These are phyloP conservation scores for Oostethus manadensis DNA, from an alignment of 2,113 vertebrate genomes.

Conservation along the genomic window DNA sequence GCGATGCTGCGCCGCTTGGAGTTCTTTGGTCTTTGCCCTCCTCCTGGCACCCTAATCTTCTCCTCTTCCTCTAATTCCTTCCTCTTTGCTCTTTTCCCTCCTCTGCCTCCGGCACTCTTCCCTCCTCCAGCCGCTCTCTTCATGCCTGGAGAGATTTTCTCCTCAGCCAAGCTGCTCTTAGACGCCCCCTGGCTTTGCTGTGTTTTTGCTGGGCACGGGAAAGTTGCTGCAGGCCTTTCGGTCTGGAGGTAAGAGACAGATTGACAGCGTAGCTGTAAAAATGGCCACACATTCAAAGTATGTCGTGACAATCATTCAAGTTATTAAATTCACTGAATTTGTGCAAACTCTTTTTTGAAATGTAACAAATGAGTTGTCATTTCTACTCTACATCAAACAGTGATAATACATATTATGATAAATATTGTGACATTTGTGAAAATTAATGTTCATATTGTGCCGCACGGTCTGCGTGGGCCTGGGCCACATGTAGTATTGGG, in stretches of 20 bases:
- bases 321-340: no score
- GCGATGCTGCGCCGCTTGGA: constrained; percentile 71
- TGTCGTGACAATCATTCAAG: no score
- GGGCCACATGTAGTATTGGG: no score
- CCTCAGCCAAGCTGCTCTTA: constrained; percentile 26
- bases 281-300: background rate
- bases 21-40: constrained; percentile 64
- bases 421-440: no score
- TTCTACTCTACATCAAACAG: no score
- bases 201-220: constrained; percentile 26
- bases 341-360: no score
- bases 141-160: constrained; percentile 54
- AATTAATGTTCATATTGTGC: no score
- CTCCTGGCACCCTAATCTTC: constrained; percentile 23
- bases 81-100: constrained; percentile 59
- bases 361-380: no score
- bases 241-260: constrained; percentile 28
- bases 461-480: no score
- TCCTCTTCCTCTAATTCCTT: constrained; percentile 22
- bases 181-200: constrained; percentile 19
- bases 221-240: constrained; percentile 30
- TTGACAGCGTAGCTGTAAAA: background rate
- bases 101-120: constrained; percentile 39
- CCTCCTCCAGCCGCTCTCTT: constrained; percentile 55
- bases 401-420: no score